These are phyloP conservation scores for Platycercus adscitus DNA, from an alignment of 2,113 vertebrate genomes.

Conservation along the genomic window DNA sequence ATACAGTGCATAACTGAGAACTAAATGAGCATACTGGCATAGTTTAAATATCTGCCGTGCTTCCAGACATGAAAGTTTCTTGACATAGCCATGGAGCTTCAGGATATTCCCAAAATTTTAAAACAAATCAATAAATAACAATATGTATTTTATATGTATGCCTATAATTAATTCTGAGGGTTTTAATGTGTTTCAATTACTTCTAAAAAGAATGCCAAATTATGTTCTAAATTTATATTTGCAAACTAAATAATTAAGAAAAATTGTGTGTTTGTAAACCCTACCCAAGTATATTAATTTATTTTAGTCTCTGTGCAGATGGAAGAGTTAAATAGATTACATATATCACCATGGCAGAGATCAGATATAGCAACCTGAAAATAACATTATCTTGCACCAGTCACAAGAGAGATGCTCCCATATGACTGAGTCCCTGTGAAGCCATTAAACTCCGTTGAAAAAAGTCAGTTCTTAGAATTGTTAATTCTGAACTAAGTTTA, in stretches of 20 bases:
- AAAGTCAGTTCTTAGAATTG: neutral
- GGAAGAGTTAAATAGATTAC: neutral
- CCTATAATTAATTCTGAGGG: neutral
- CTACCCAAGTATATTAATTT: neutral
- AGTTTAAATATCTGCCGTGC: neutral
- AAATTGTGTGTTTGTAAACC: neutral
- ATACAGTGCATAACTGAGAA: neutral
- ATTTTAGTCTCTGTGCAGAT: neutral
- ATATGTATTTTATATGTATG: no score
- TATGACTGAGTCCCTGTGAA: neutral
- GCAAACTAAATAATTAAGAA: neutral
- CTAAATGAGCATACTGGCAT: neutral
- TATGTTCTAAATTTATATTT: neutral
- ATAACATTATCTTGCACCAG: neutral
- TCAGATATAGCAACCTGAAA: neutral
- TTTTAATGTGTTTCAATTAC: neutral
- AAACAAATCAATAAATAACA: neutral
- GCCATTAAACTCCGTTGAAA: neutral
- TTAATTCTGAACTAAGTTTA: neutral
- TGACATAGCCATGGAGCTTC: neutral
- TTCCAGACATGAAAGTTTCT: neutral
- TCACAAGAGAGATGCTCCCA: neutral
- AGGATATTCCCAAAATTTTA: neutral
- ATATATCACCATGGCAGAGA: conserved; percentile 11
- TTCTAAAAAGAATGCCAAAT: neutral